phyloP scores from a whole-genome alignment of 2,888 invertebrate species.

The Clitarchus hookeri region DNA sequence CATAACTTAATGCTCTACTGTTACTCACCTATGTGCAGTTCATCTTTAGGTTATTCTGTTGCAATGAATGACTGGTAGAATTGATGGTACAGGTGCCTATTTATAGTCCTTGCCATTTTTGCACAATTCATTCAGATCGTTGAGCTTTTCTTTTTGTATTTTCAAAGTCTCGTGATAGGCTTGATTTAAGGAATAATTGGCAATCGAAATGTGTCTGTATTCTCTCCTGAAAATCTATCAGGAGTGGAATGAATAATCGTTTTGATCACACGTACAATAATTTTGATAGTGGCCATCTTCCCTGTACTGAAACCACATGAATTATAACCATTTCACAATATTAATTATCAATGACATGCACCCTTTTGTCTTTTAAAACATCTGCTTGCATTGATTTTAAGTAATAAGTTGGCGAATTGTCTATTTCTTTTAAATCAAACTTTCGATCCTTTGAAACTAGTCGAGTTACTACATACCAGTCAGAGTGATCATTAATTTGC shows the following conservation, averaged over 20 bases:
- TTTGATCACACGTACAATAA: not conserved
- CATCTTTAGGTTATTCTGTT: not conserved
- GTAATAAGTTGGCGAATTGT: not conserved
- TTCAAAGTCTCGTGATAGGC: too few relatives aligned
- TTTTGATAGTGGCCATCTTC: not conserved
- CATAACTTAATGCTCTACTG: too few relatives aligned
- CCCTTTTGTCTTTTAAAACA: not conserved
- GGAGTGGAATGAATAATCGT: not conserved
- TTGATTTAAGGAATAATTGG: too few relatives aligned
- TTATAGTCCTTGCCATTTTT: too few relatives aligned
- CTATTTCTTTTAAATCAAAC: not conserved
- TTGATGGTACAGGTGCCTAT: not conserved
- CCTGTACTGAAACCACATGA: not conserved
- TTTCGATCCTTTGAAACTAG: constrained; percentile 16
- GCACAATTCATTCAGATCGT: too few relatives aligned
- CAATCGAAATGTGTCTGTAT: too few relatives aligned
- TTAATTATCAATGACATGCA: not conserved
- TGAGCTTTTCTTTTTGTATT: too few relatives aligned
- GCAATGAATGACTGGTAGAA: not conserved
- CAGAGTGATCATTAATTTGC: not conserved
- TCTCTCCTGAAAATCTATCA: not conserved
- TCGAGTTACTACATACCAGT: constrained; percentile 11
- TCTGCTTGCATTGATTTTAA: not conserved
- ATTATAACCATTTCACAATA: not conserved
- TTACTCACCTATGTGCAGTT: too few relatives aligned